These are phyloP conservation scores for Leptothorax acervorum DNA, from an alignment of 2,888 invertebrate species.

Conservation along the genomic window DNA sequence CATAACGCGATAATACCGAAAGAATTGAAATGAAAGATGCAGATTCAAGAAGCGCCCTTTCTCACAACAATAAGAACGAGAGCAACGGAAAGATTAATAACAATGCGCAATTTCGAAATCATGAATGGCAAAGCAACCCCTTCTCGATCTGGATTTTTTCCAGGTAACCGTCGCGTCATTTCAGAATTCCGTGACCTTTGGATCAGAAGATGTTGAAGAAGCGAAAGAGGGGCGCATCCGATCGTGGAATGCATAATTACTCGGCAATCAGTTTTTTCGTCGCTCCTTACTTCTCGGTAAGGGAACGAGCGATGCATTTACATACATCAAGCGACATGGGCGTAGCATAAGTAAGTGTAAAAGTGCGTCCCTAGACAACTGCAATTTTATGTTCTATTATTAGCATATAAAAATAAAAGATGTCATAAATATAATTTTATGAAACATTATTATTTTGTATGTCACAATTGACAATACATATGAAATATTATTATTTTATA, in stretches of 20 bases:
- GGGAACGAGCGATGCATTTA: slow-evolving; percentile 56
- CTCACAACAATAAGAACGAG: slow-evolving; percentile 13
- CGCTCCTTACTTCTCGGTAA: slow-evolving; percentile 57
- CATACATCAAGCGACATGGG: slow-evolving; percentile 58
- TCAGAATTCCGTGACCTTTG: slow-evolving; percentile 34
- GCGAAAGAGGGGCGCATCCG: slow-evolving; percentile 42
- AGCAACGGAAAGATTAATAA: slow-evolving; percentile 40
- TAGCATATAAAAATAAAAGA: neutral
- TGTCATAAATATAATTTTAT: neutral
- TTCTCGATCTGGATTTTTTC: slow-evolving; percentile 27
- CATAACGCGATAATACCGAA: neutral
- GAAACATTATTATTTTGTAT: slow-evolving; percentile 5
- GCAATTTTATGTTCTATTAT: neutral
- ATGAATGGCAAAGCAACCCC: slow-evolving; percentile 33
- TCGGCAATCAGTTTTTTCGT: slow-evolving; percentile 68
- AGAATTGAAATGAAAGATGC: slow-evolving; percentile 1
- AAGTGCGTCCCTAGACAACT: neutral
- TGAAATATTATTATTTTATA: neutral
- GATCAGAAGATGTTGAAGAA: slow-evolving; percentile 31
- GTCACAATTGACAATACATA: neutral
- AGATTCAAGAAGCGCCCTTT: slow-evolving; percentile 10
- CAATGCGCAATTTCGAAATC: slow-evolving; percentile 29
- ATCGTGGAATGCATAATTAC: slow-evolving; percentile 68
- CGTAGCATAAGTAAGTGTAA: slow-evolving; percentile 1
- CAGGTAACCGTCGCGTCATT: slow-evolving; percentile 34